Evolutionary conservation across 1,140 invertebrate genomes (phyloP).

Genomic region (Eumeta japonica): DNA sequence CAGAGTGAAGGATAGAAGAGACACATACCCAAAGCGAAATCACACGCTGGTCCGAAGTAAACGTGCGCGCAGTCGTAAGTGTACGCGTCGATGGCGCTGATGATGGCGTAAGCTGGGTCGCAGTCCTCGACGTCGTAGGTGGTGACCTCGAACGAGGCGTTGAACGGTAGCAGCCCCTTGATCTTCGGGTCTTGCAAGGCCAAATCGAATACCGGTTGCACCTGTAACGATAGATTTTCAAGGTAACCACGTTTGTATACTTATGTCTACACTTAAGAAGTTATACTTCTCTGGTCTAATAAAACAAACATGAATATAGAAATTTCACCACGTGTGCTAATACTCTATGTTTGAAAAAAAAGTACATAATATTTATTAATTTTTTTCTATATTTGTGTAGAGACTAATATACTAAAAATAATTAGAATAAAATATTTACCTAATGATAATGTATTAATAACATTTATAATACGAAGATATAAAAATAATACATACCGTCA

Average conservation of each 20-base stretch:
- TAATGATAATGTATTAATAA: too few species aligned
- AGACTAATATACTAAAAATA: too few species aligned
- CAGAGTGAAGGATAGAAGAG: too few species aligned
- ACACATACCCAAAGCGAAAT: conserved; percentile 71
- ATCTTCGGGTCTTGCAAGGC: conserved; percentile 55
- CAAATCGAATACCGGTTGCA: conserved; percentile 60
- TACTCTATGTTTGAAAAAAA: too few species aligned
- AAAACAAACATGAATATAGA: background rate
- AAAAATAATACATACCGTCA: too few species aligned
- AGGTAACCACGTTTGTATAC: too few species aligned
- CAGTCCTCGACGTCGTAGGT: conserved; percentile 66
- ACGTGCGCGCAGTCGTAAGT: conserved; percentile 67
- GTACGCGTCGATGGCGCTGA: conserved; percentile 67
- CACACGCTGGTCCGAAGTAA: conserved; percentile 73
- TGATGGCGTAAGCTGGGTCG: conserved; percentile 66
- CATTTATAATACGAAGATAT: too few species aligned
- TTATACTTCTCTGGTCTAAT: background rate
- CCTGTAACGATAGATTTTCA: too few species aligned
- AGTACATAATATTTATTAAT: too few species aligned
- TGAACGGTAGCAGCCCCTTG: conserved; percentile 52
- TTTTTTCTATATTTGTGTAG: too few species aligned
- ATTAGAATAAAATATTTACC: too few species aligned
- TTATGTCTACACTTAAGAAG: too few species aligned
- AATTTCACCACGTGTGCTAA: conserved; percentile 30
- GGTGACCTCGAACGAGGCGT: conserved; percentile 60